A percentile compares a stretch with the other conserved stretches of the same genome.
phyloP scores from a whole-genome alignment of 2,113 vertebrate genomes.

The Catharus fuscescens region DNA sequence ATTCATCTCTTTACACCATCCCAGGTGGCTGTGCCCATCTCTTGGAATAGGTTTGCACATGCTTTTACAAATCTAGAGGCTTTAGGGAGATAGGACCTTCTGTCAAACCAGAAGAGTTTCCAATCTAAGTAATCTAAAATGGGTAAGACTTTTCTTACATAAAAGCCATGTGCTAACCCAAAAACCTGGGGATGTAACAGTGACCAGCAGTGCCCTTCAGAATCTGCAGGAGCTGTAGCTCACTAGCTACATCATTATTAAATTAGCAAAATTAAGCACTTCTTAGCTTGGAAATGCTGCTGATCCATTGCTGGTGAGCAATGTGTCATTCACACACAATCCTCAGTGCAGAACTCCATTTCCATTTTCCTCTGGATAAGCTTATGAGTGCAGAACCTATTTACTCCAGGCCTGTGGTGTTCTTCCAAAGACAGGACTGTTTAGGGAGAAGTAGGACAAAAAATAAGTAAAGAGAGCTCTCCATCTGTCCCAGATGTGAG shows the following conservation, averaged over 20 bases:
- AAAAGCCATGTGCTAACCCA: neutral
- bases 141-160: neutral
- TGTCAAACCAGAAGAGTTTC: neutral
- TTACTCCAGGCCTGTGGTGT: neutral
- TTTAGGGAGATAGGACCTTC: neutral
- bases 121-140: neutral
- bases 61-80: neutral
- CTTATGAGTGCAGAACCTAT: neutral
- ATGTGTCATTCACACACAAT: fast-evolving
- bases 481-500: neutral
- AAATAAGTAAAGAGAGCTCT: neutral
- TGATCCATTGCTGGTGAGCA: neutral
- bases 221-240: neutral
- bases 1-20: neutral
- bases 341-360: neutral
- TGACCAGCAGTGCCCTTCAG: neutral
- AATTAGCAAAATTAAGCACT: neutral
- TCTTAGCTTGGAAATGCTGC: neutral
- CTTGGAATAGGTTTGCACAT: neutral
- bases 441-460: neutral
- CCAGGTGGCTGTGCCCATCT: neutral
- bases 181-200: neutral
- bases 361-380: neutral
- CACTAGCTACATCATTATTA: neutral
- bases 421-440: neutral